Evolutionary conservation across 2,888 invertebrate species (phyloP).

Genomic region (Acronicta alni): DNA sequence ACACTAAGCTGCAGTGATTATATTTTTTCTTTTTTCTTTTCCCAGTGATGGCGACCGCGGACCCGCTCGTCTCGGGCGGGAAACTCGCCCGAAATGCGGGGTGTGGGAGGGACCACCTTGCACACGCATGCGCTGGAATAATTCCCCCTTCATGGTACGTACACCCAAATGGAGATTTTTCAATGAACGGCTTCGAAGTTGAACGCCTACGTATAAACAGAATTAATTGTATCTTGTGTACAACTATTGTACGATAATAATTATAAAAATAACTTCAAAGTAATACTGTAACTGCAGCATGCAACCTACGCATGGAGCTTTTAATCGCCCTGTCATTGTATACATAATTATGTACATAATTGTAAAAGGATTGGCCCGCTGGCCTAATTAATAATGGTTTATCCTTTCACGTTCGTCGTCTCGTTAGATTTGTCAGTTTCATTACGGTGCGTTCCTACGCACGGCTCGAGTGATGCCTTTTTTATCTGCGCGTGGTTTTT

Average conservation of each 20-base stretch:
- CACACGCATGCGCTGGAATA: slow-evolving; percentile 74
- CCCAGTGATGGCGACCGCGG: slow-evolving; percentile 58
- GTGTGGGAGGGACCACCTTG: slow-evolving; percentile 59
- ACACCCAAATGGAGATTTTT: slow-evolving; percentile 58
- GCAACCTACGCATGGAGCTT: no score
- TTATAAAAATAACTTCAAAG: slow-evolving; percentile 7
- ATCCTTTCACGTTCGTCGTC: no score
- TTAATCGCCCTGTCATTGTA: no score
- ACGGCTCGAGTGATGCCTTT: no score
- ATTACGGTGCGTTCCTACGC: no score
- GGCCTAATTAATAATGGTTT: no score
- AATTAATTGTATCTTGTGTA: slow-evolving; percentile 29
- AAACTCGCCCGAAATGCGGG: slow-evolving; percentile 61
- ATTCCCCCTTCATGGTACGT: slow-evolving; percentile 44
- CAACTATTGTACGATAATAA: slow-evolving; percentile 20
- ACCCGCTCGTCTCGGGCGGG: slow-evolving; percentile 75
- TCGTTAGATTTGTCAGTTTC: no score
- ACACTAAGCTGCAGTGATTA: slow-evolving; percentile 23
- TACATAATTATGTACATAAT: no score
- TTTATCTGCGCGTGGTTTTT: no score
- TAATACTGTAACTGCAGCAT: no score
- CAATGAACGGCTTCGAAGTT: slow-evolving; percentile 60
- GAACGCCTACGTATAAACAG: slow-evolving; percentile 34
- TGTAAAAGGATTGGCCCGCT: no score
- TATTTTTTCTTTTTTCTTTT: slow-evolving; percentile 39